Evolutionary conservation across 2,113 vertebrate species (phyloP).

Genomic region (Eolophus roseicapilla): DNA sequence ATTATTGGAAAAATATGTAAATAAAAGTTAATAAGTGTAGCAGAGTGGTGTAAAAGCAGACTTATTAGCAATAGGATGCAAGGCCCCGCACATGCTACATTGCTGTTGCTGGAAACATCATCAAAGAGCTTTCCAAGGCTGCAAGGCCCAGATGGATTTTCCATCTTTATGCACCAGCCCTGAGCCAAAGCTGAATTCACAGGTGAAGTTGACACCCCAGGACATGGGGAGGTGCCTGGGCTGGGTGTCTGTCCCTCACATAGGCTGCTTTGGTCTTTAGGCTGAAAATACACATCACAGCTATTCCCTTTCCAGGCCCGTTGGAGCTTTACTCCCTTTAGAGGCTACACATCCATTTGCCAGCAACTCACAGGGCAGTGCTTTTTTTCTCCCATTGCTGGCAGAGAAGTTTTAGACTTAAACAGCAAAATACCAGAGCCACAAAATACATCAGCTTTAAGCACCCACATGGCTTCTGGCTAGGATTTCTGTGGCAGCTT

Average conservation of each 20-base stretch:
- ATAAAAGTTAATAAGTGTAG: slow-evolving; percentile 48
- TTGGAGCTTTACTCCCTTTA: background rate
- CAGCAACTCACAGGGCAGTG: background rate
- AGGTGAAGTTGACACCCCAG: slow-evolving; percentile 33
- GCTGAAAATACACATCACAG: background rate
- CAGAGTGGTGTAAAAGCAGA: slow-evolving; percentile 39
- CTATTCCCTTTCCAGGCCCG: background rate
- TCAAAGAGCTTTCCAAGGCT: slow-evolving; percentile 41
- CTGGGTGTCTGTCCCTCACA: background rate
- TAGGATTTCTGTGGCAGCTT: background rate
- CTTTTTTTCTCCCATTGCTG: background rate
- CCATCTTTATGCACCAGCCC: slow-evolving; percentile 3
- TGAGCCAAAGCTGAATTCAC: slow-evolving; percentile 32
- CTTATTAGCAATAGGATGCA: slow-evolving; percentile 38
- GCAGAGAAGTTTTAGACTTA: background rate
- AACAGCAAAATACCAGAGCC: background rate
- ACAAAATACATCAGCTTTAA: background rate
- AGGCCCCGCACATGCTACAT: background rate
- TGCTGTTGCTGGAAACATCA: slow-evolving; percentile 58
- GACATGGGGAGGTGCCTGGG: background rate
- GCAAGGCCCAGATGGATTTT: slow-evolving; percentile 16
- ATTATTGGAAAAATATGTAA: slow-evolving; percentile 68
- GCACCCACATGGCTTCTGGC: background rate
- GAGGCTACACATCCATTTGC: background rate
- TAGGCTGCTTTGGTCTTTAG: background rate